Evolutionary conservation across 2,797 vertebrate species (phyloP), one percentile per base, ranked within the genome.

Genomic region (Cirrhinus molitorella): DNA sequence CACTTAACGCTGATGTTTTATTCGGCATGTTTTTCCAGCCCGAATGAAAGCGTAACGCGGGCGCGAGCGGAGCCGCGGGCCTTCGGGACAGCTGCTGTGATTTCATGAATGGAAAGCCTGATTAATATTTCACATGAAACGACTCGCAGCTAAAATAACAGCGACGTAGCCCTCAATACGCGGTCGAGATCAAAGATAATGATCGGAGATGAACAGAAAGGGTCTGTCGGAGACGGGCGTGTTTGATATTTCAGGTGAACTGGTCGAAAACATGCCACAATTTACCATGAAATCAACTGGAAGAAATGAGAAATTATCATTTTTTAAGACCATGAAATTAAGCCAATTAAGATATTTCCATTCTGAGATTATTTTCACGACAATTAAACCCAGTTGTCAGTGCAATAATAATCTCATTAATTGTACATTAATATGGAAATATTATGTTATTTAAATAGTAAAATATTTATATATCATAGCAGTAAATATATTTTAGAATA

Each of bases 1-100:
- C 91, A 88, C 88, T 84, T 79, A 85, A 83, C 84, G 23, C 66
- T 88, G 87, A 72, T 63, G 84, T 88, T 85, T 91, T 86, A 66
- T 49, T 59, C 59, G 13, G 47, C 78, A 21, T 72, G 31, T 76
- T 77, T 88, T 77, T 66, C 23, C 75, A 85, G 72, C 31, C 37
- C 51, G 75, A 83, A 63, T 31, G 76, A 83, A 81, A 57, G 73
- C 0, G 49, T 19, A 25, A 61, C 31, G 72, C 13, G 43, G 43
- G 25, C 2, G 23, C 55, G 53, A 55, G 53, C 9, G 21, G 53
- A n/a, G 21, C 49, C 14, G 49, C 5, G 5, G 49, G 49, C 49
- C 16, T 6, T 55, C 55, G 21, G 14, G 55, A 57, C 55, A 78
- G 63, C 82, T 47, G 77, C 67, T 81, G 65, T 21, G 23, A 83